Conservation (phyloP, 2,113 vertebrate species). For the Mustela lutreola region DNA sequence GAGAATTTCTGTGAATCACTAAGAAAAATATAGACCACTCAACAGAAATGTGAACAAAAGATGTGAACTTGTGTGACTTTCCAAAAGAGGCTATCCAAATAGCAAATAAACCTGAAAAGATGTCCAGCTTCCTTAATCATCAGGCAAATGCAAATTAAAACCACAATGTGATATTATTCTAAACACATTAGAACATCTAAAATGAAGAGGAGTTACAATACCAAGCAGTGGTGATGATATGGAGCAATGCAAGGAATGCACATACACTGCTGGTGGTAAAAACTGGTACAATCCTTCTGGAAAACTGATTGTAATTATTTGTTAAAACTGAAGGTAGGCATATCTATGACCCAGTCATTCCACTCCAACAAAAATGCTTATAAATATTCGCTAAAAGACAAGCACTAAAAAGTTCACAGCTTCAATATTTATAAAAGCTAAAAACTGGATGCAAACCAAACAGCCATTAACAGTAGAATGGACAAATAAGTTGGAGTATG, state of each 20-base stretch:
- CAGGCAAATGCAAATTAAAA: constrained; percentile 39
- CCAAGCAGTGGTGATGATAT: neutral
- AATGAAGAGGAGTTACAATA: neutral
- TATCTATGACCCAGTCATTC: neutral
- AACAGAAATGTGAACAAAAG: neutral
- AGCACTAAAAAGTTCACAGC: neutral
- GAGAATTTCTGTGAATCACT: neutral
- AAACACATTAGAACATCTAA: neutral
- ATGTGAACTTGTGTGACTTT: constrained; percentile 4
- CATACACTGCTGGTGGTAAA: neutral
- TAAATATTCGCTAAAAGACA: neutral
- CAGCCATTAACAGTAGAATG: neutral
- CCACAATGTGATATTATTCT: neutral
- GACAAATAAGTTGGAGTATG: neutral
- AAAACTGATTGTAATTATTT: constrained; percentile 38
- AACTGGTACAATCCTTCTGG: neutral
- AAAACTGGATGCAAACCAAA: constrained; percentile 7
- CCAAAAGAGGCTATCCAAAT: constrained; percentile 12
- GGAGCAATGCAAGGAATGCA: neutral
- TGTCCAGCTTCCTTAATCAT: neutral
- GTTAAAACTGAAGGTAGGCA: neutral
- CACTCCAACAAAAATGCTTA: constrained; percentile 27
- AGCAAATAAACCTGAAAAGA: constrained; percentile 42
- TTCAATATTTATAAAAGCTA: neutral
- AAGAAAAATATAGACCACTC: neutral